Conservation (phyloP, 1,140 invertebrate genomes). For the Penaeus chinensis region DNA sequence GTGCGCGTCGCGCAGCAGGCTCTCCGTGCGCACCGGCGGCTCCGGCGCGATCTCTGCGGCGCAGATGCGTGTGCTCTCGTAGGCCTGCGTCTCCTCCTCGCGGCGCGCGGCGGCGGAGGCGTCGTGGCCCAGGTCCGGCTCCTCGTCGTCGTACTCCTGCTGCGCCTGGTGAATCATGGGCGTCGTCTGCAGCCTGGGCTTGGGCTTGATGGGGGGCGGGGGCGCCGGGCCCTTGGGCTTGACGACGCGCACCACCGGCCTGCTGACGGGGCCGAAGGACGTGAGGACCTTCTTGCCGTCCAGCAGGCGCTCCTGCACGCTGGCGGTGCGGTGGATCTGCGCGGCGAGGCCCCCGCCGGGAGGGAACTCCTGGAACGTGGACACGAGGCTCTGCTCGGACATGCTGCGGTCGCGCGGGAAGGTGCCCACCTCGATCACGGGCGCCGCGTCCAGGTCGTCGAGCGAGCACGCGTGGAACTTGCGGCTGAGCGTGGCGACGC, state of each 20-base stretch:
- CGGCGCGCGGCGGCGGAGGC: no score
- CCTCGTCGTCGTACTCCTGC: no score
- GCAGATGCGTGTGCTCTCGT: no score
- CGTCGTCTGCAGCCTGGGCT: not conserved
- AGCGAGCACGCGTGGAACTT: conserved; percentile 62
- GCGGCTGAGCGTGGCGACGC: conserved; percentile 48
- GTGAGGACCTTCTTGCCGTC: conserved; percentile 49
- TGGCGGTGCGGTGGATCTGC: conserved; percentile 9
- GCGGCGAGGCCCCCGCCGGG: not conserved
- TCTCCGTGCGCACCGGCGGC: no score
- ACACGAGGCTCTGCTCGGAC: conserved; percentile 56
- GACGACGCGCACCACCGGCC: conserved; percentile 11
- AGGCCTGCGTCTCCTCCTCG: no score
- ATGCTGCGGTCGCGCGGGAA: conserved; percentile 35
- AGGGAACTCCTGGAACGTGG: conserved; percentile 15
- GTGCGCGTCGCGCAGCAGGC: not conserved
- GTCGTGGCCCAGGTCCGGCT: no score
- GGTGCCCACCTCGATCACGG: conserved; percentile 60
- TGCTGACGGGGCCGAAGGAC: conserved; percentile 47
- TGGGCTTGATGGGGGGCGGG: conserved; percentile 46
- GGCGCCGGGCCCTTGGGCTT: conserved; percentile 56
- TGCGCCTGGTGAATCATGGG: not conserved
- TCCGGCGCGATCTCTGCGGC: no score
- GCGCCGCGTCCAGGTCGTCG: conserved; percentile 46
- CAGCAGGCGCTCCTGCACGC: conserved; percentile 29